Base-by-base conservation (phyloP, 2,113 vertebrate species). In the Atractosteus spatula region DNA sequence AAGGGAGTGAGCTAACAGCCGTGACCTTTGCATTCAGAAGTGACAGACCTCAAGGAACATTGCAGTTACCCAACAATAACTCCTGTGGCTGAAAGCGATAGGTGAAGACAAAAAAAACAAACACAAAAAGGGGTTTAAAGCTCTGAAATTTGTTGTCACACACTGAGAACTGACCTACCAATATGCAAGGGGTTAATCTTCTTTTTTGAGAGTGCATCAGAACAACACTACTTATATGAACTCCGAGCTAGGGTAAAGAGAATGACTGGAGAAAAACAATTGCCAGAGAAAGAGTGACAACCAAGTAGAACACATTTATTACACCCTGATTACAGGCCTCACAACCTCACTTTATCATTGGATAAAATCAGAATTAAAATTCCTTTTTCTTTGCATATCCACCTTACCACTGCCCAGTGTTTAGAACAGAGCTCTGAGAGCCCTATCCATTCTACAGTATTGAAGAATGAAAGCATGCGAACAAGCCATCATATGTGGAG, bases 151-250 rank as follows among this genome's bases (percentile, higher is more conserved):
- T n/a, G 13, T 70, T 70, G 45, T 61, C 41, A n/a, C 54, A 42
- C 7, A 61, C 45, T 45, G 42, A 47, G 41, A 51, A n/a, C 59
- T 54, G 57, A 64, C 57, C 59, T 42, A 4, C 14, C 47, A 43
- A 71, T 71, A 63, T 62, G 44, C 41, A 43, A 62, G 57, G 54
- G 70, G 70, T 71, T 71, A 63, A 71, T 71, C 45, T 62, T 45
- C 61, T 51, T n/a, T 51, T n/a, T 44, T 64, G 3, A n/a, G 56
- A 12, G 56, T 3, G 56, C 13, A n/a, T 59, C 13, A 41, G 41
- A 41, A 41, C 4, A 57, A 42, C 55, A 8, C 13, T 17, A 62
- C 55, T 57, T 4, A 12, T 11, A 4, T 45, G 61, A 42, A 45
- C 43, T 51, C 61, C 10, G 29, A 64, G 16, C 43, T 14, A 10